These are phyloP conservation scores for Chloebia gouldiae DNA, from an alignment of 2,113 vertebrate genomes.

Conservation along the genomic window DNA sequence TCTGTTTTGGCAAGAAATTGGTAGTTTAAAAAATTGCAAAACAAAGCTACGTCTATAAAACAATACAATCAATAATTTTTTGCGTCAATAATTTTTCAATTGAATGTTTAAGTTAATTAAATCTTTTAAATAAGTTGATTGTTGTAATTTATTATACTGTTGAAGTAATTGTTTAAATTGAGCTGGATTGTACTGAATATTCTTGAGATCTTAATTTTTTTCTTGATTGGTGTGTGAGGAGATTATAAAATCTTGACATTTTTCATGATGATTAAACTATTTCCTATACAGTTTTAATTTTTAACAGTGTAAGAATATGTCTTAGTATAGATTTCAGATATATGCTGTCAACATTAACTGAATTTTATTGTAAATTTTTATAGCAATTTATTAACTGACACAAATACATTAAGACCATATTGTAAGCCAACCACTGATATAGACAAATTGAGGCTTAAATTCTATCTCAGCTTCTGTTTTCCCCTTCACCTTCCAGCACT, in stretches of 20 bases:
- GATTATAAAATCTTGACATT: not conserved
- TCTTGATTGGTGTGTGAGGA: not conserved
- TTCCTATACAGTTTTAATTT: slow-evolving; percentile 29
- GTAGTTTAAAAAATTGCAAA: not conserved
- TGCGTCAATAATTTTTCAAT: not conserved
- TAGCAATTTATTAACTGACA: slow-evolving; percentile 49
- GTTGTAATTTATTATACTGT: not conserved
- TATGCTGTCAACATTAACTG: not conserved
- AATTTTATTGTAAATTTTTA: slow-evolving; percentile 14
- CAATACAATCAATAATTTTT: not conserved
- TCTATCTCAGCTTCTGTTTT: not conserved
- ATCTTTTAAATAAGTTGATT: not conserved
- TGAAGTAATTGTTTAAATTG: not conserved
- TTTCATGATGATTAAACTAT: not conserved
- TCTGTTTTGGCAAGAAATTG: not conserved
- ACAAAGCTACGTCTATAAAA: not conserved
- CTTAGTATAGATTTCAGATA: slow-evolving; percentile 55
- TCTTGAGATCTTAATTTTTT: not conserved
- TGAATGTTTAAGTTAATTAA: not conserved
- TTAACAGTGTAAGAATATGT: not conserved
- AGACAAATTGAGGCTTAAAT: slow-evolving; percentile 41
- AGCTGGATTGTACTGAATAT: not conserved
- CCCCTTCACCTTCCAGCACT: not conserved
- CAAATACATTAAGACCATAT: slow-evolving; percentile 18
- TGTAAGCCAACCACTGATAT: slow-evolving; percentile 17